Evolutionary conservation across 2,113 vertebrate genomes (phyloP).

Genomic region (Myotis davidii): DNA sequence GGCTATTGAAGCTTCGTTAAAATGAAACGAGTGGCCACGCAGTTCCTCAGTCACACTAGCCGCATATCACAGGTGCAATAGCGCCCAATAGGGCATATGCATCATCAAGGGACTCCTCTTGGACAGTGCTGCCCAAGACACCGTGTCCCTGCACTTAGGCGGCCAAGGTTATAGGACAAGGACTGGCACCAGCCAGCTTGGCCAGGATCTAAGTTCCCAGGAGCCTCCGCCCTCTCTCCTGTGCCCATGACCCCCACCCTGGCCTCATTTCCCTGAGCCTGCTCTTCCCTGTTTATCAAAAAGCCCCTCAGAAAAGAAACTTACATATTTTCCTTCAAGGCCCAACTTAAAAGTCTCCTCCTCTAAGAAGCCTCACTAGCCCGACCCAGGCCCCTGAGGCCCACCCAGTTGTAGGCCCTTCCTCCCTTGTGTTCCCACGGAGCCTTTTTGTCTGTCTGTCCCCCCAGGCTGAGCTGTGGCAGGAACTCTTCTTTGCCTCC

Average conservation of each 20-base stretch:
- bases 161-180: neutral
- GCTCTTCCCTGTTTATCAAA: neutral
- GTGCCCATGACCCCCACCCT: neutral
- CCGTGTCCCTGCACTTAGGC: neutral
- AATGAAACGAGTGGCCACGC: neutral
- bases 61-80: neutral
- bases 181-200: neutral
- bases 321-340: neutral
- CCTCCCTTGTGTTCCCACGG: too few relatives aligned
- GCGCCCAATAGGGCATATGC: neutral
- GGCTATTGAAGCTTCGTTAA: neutral
- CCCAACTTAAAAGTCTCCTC: neutral
- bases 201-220: neutral
- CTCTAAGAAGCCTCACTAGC: conserved; percentile 4
- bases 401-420: too few relatives aligned
- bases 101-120: neutral
- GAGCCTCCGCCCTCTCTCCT: neutral
- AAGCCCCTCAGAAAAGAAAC: conserved; percentile 20
- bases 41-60: neutral
- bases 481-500: neutral
- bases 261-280: neutral
- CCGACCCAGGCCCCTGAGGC: neutral
- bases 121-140: neutral
- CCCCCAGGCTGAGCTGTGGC: neutral
- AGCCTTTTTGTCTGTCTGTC: neutral